These are phyloP conservation scores for Labroides dimidiatus DNA, from an alignment of 2,797 vertebrate genomes.

Conservation along the genomic window DNA sequence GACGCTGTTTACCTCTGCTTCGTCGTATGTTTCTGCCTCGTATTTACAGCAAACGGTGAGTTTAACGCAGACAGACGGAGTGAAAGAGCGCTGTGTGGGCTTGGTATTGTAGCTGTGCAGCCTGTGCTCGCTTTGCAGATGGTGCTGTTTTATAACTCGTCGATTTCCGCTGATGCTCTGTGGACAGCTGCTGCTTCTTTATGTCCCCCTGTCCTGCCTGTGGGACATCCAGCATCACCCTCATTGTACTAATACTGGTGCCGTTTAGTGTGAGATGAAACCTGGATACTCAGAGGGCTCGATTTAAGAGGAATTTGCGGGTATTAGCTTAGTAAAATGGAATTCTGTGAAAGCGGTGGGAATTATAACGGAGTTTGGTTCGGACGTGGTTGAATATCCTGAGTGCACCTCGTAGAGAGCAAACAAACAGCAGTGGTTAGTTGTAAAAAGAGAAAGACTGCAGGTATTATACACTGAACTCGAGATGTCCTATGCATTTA, in stretches of 20 bases:
- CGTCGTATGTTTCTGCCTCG: neutral
- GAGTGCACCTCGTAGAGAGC: neutral
- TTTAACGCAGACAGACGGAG: neutral
- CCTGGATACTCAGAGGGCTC: accelerated
- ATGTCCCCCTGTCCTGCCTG: conserved; percentile 15
- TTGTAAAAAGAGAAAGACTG: neutral
- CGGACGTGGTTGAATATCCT: neutral
- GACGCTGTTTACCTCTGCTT: conserved; percentile 43
- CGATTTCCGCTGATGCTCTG: conserved; percentile 44
- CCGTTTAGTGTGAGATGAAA: neutral
- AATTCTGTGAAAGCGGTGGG: neutral
- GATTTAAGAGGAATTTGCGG: neutral
- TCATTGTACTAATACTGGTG: neutral
- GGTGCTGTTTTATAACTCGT: conserved; percentile 65
- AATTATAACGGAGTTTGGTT: neutral
- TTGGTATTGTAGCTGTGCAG: conserved; percentile 27
- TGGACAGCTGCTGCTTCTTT: conserved; percentile 59
- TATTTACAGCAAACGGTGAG: neutral
- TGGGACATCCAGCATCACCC: conserved; percentile 38
- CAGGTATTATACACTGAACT: no score
- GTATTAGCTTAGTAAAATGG: neutral
- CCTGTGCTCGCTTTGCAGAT: conserved; percentile 71
- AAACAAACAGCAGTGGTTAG: neutral
- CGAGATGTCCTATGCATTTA: no score
- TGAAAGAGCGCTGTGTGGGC: neutral